phyloP scores from a whole-genome alignment of 2,797 vertebrate genomes.

The Cuniculus paca region DNA sequence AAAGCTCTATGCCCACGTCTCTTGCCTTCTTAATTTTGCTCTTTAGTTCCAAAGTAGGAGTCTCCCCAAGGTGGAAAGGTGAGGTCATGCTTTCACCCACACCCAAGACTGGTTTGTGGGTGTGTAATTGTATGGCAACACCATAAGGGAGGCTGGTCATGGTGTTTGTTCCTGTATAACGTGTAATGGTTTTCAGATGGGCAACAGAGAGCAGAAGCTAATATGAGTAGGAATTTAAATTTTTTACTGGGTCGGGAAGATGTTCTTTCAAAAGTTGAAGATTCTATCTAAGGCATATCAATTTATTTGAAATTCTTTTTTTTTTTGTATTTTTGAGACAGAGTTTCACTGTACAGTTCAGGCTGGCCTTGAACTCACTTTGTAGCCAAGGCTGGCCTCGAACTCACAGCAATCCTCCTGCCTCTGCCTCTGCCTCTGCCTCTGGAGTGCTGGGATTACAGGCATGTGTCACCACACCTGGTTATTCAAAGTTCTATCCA shows the following conservation, averaged over 20 bases:
- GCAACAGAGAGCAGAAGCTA: background rate
- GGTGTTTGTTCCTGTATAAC: conserved; percentile 27
- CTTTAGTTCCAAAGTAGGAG: background rate
- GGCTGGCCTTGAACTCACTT: too few relatives aligned
- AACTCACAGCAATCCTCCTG: too few relatives aligned
- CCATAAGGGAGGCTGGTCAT: background rate
- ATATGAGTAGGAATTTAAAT: conserved; percentile 18
- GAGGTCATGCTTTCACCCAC: background rate
- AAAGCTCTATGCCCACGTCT: background rate
- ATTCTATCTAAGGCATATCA: background rate
- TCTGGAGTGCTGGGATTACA: too few relatives aligned
- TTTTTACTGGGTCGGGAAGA: conserved; percentile 16
- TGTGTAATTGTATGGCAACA: background rate
- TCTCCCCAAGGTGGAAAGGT: background rate
- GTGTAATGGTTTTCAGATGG: background rate
- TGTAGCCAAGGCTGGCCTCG: too few relatives aligned
- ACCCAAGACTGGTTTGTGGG: background rate
- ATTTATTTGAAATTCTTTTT: too few relatives aligned
- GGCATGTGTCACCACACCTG: too few relatives aligned
- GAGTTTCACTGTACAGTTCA: too few relatives aligned
- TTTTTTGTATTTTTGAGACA: too few relatives aligned
- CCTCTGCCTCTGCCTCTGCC: too few relatives aligned
- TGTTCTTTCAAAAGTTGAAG: conserved; percentile 29
- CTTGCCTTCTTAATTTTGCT: conserved; percentile 1
- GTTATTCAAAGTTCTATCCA: conserved; percentile 46